Base-by-base conservation (phyloP, 2,797 vertebrate genomes). In the Myotis planiceps region DNA sequence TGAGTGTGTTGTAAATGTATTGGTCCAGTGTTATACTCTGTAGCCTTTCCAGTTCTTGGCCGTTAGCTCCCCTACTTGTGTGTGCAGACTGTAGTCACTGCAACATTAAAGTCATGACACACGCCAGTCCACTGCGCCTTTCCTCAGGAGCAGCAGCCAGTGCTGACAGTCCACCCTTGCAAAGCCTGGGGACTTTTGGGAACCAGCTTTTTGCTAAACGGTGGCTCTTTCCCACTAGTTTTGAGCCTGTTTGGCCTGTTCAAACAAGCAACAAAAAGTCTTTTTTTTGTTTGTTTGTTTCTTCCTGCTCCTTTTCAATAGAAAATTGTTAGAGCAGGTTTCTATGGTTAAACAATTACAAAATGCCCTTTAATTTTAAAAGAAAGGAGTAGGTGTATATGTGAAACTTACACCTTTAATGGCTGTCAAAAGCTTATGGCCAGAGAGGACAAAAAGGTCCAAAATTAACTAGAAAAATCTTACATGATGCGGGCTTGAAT, bases 11-110 rank as follows among this genome's bases (percentile, higher is more conserved):
- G 99, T 99, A 99, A 99, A 99, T 99, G 99, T 99, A 99, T 99
- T 99, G 99, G 99, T 99, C 99, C 99, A 98, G 98, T 99, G 99
- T 99, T 99, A 99, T 99, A 99, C 99, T 99, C 99, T 99, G 99
- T 99, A 99, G 99, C 99, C 99, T 99, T 99, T 99, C 98, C 99
- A 99, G 99, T 99, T 98, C 98, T 97, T 95, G 99, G 98, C 99
- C 99, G 99, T 99, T 99, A 99, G 99, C 99, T 99, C 98, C 99
- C 99, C 99, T 99, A 99, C 99, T 99, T 99, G 98, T 99, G 99
- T 99, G 98, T 99, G 99, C 99, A 99, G 99, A 99, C 99, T 99
- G 99, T 98, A 99, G 99, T 99, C 99, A 34, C 23, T 7, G n/a
- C 74, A 99, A 99, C 99, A 99, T 99, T 99, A 99, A 99, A 99